Conservation (phyloP, 2,113 vertebrate species). For the Nyctereutes procyonoides region DNA sequence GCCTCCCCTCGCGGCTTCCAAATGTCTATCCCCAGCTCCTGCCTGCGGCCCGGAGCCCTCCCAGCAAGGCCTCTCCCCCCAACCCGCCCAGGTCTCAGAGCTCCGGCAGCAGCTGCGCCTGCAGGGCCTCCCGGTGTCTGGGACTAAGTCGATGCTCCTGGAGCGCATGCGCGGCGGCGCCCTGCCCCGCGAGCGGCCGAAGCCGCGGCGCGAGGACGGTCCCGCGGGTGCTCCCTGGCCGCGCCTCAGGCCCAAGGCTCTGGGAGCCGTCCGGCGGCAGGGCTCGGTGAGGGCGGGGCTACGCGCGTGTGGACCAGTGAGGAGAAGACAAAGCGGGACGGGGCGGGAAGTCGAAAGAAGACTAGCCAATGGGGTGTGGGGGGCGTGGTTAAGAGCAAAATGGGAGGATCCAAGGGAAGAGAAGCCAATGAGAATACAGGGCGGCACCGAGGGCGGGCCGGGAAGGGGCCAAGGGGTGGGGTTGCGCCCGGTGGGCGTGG, state of each 20-base stretch:
- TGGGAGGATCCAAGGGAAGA: background rate
- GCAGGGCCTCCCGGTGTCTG: conserved; percentile 93
- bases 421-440: background rate
- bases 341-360: background rate
- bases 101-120: conserved; percentile 93
- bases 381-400: background rate
- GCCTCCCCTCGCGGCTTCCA: background rate
- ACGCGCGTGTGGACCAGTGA: conserved; percentile 87
- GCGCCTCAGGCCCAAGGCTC: conserved; percentile 59
- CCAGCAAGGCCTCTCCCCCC: background rate
- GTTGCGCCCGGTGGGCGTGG: background rate
- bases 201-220: conserved; percentile 79
- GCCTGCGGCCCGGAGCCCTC: background rate
- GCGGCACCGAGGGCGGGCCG: rapidly evolving
- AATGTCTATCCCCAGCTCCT: background rate
- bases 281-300: conserved; percentile 82
- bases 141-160: conserved; percentile 92
- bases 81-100: conserved; percentile 90
- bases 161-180: conserved; percentile 90
- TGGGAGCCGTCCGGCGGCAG: conserved; percentile 80
- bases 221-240: conserved; percentile 23
- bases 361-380: background rate
- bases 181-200: conserved; percentile 81
- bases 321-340: conserved; percentile 81
- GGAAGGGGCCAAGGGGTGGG: background rate